Conservation (phyloP, 2,113 vertebrate genomes). For the Grammomys dolichurus region DNA sequence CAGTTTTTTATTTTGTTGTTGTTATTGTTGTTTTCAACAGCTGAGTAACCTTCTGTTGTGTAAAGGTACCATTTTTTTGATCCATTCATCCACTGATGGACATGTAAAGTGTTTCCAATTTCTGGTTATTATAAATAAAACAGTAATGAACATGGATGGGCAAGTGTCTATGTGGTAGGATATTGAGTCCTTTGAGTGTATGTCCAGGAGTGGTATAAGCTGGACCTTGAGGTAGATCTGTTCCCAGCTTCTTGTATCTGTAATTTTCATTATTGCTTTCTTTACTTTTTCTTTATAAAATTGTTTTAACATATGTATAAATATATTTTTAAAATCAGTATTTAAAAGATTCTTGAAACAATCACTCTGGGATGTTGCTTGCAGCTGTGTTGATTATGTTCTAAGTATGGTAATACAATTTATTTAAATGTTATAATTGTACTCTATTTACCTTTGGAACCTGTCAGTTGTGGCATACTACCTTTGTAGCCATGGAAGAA, state of each 20-base stretch:
- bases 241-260: neutral
- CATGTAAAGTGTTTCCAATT: neutral
- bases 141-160: neutral
- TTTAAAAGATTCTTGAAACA: neutral
- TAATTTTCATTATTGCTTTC: neutral
- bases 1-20: neutral
- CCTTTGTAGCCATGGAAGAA: neutral
- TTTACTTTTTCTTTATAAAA: neutral
- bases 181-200: neutral
- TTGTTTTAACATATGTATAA: neutral
- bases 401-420: neutral
- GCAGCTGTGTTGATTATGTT: neutral
- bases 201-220: neutral
- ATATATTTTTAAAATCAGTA: conserved; percentile 2
- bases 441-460: neutral
- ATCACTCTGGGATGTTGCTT: neutral
- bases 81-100: neutral
- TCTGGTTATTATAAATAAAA: neutral
- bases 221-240: neutral
- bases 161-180: neutral
- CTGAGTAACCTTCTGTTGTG: neutral
- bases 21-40: neutral
- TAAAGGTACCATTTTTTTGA: neutral
- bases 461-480: neutral
- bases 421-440: neutral